Conservation (phyloP, 2,113 vertebrate species). For the Bubalus kerabau region DNA sequence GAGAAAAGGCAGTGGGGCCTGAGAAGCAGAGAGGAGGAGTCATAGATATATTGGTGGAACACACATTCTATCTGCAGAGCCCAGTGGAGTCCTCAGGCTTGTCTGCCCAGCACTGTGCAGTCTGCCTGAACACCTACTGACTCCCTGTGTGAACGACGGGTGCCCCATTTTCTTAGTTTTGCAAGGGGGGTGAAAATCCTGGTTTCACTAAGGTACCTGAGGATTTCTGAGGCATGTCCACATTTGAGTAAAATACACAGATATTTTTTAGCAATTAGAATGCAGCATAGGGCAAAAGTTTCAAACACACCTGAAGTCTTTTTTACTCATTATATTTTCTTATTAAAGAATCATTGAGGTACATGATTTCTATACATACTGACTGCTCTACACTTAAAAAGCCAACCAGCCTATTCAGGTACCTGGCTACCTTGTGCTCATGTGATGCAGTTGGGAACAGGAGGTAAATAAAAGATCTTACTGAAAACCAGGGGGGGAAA, state of each 20-base stretch:
- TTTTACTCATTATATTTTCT: conserved; percentile 43
- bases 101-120: not conserved
- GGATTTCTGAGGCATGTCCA: not conserved
- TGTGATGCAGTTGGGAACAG: conserved; percentile 53
- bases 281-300: conserved; percentile 50
- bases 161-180: not conserved
- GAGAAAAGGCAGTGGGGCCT: not conserved
- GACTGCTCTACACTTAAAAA: conserved; percentile 27
- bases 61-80: no score
- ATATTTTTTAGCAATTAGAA: conserved; percentile 28
- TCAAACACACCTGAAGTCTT: conserved; percentile 56
- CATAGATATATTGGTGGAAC: fast-evolving
- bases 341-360: conserved; percentile 53
- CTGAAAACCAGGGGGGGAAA: conserved; percentile 16
- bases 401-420: conserved; percentile 40
- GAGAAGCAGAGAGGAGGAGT: not conserved
- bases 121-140: not conserved
- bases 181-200: not conserved
- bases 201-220: not conserved
- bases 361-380: conserved; percentile 67
- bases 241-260: not conserved
- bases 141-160: not conserved
- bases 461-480: conserved; percentile 78
- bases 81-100: not conserved
- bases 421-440: conserved; percentile 40